Percentiles rank a stretch among this genome's conserved stretches.
phyloP scores from a whole-genome alignment of 1,140 invertebrate genomes.

The Temnothorax curvispinosus region DNA sequence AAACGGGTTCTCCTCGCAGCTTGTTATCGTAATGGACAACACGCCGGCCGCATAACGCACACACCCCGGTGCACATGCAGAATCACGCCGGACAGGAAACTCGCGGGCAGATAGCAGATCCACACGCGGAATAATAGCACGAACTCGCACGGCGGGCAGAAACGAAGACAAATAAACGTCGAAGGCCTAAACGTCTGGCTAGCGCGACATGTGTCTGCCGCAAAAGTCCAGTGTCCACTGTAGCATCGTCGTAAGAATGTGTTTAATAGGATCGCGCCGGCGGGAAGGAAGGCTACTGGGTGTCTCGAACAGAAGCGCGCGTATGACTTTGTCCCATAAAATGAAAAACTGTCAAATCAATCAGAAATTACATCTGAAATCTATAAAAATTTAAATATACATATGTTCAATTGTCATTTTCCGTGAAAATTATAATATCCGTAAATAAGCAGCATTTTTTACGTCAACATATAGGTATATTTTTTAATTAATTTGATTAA shows the following conservation, averaged over 20 bases:
- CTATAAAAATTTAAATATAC: background rate
- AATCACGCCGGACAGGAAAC: background rate
- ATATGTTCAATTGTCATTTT: background rate
- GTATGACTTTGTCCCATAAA: background rate
- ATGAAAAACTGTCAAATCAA: background rate
- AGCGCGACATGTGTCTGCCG: slow-evolving; percentile 55
- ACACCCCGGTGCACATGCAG: slow-evolving; percentile 5
- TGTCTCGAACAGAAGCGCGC: slow-evolving; percentile 10
- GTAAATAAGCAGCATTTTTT: background rate
- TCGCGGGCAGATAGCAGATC: background rate
- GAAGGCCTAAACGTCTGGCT: slow-evolving; percentile 3
- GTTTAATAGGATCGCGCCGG: slow-evolving; percentile 53
- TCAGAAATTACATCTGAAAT: background rate
- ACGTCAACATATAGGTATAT: background rate
- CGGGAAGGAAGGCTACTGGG: slow-evolving; percentile 31
- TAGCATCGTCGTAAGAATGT: slow-evolving; percentile 44
- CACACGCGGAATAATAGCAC: background rate
- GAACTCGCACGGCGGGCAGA: background rate
- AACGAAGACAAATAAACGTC: slow-evolving; percentile 51
- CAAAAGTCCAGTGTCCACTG: slow-evolving; percentile 67
- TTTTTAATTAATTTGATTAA: background rate
- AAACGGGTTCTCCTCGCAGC: slow-evolving; percentile 42
- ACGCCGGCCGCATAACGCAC: slow-evolving; percentile 31
- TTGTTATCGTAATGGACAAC: slow-evolving; percentile 68
- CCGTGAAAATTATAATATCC: background rate